Evolutionary conservation across 2,113 vertebrate genomes (phyloP), one percentile per base, ranked within the genome.

Genomic region (Neodontobutis hainanensis): DNA sequence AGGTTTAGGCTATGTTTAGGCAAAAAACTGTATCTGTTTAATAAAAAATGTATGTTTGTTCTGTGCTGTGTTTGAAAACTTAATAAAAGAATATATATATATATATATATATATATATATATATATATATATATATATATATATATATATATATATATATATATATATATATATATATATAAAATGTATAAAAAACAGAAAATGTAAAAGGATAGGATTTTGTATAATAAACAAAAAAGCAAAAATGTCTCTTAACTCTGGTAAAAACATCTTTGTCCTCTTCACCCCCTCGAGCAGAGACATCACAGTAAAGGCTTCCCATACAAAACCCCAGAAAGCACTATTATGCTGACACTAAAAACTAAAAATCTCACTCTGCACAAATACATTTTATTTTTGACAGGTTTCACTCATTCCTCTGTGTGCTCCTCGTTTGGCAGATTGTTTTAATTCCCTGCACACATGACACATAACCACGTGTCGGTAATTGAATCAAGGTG

Each of bases 401-500:
- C 36, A 12, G 7, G 9, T 49, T 38, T 58, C 40, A 7, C 49
- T 63, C 47, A 9, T 52, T 64, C 12, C 32, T 16, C 5, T 43
- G 49, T 60, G 53, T 57, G 61, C 34, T 61, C 52, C 40, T 43
- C 11, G 12, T 0, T 16, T 5, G 8, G 51, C 11, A 65, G 76
- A 75, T 63, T 61, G 2, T 73, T 55, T 32, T 58, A 58, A 58
- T 43, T 16, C 1, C 4, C 44, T 8, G 32, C 4, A 5, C 19
- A 6, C 6, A 27, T 61, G 64, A 65, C 58, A 50, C 45, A 8
- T 52, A 57, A 43, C n/a, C n/a, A n/a, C n/a, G 38, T 34, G 62
- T 8, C 59, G 49, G 10, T 63, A 56, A 77, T 73, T 34, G 12
- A 51, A 68, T 63, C 14, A 63, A 42, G 9, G 34, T 8, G 47